Evolutionary conservation across 2,113 vertebrate genomes (phyloP).

Genomic region (Gymnobelideus leadbeateri): DNA sequence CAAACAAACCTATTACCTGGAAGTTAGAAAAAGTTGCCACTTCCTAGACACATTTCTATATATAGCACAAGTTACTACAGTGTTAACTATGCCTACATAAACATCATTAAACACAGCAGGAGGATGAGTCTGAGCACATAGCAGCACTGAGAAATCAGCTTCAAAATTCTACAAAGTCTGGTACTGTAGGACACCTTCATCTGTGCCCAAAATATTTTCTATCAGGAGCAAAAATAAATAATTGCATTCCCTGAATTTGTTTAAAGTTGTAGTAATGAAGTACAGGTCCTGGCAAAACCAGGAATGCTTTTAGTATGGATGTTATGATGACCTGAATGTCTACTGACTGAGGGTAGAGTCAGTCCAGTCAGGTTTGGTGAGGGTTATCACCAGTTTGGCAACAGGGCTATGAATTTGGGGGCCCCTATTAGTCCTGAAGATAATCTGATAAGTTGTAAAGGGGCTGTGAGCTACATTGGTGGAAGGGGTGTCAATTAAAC

Average conservation of each 20-base stretch:
- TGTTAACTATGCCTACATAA: slow-evolving; percentile 35
- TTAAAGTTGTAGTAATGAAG: not conserved
- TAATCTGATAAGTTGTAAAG: not conserved
- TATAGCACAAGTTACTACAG: slow-evolving; percentile 20
- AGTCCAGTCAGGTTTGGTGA: not conserved
- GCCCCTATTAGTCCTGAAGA: not conserved
- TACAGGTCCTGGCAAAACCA: not conserved
- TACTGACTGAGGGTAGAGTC: not conserved
- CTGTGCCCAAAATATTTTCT: slow-evolving; percentile 37
- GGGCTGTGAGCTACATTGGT: not conserved
- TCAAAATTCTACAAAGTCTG: slow-evolving; percentile 41
- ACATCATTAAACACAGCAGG: slow-evolving; percentile 58
- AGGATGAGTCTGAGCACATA: slow-evolving; percentile 38
- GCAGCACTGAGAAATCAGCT: not conserved
- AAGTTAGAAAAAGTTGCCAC: slow-evolving; percentile 34
- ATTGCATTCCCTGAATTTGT: not conserved
- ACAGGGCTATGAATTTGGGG: not conserved
- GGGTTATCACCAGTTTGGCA: not conserved
- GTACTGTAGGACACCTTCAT: not conserved
- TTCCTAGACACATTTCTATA: slow-evolving; percentile 36
- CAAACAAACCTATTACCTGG: not conserved
- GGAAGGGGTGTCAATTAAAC: too few species aligned
- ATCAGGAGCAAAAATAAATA: slow-evolving; percentile 10
- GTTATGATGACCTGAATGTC: not conserved
- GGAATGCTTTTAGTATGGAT: not conserved